Conservation (phyloP, 2,797 vertebrate genomes). For the Catostomus latipinnis region DNA sequence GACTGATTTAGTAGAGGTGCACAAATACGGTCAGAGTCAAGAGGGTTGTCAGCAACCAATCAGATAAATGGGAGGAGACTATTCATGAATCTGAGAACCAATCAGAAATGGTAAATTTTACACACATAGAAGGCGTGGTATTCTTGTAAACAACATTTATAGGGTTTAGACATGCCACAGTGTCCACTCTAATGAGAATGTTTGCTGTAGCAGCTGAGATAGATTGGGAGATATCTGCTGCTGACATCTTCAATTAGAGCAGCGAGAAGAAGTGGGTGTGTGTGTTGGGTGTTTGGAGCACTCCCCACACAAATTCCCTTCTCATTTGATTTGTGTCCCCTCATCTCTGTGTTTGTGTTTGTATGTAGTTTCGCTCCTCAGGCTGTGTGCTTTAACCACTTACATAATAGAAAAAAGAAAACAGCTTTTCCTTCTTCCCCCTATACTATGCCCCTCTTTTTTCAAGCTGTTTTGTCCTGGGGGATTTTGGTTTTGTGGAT, state of each 20-base stretch:
- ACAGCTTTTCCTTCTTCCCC: constrained; percentile 14
- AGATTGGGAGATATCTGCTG: constrained; percentile 42
- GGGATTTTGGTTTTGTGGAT: neutral
- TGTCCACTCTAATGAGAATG: constrained; percentile 39
- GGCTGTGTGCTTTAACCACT: constrained; percentile 43
- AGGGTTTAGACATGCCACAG: constrained; percentile 13
- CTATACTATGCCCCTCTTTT: constrained; percentile 18
- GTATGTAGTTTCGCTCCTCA: constrained; percentile 17
- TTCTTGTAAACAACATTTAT: neutral
- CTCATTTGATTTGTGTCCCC: constrained; percentile 8
- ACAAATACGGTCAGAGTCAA: neutral
- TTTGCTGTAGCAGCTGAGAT: constrained; percentile 30
- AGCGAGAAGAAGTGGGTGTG: constrained; percentile 22
- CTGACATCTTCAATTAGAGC: constrained; percentile 51
- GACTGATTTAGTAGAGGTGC: neutral
- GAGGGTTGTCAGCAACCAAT: constrained; percentile 23
- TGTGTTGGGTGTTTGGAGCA: constrained; percentile 22
- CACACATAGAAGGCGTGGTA: too few relatives aligned
- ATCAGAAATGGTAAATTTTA: neutral
- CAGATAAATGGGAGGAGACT: neutral
- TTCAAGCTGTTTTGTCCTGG: constrained; percentile 28
- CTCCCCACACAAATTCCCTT: constrained; percentile 16
- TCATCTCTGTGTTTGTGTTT: constrained; percentile 26
- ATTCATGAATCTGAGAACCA: neutral
- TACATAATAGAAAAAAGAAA: constrained; percentile 56